Percentiles rank a stretch among this genome's conserved stretches.
phyloP scores from a whole-genome alignment of 2,888 invertebrate species.

The Syrista parreyssii region DNA sequence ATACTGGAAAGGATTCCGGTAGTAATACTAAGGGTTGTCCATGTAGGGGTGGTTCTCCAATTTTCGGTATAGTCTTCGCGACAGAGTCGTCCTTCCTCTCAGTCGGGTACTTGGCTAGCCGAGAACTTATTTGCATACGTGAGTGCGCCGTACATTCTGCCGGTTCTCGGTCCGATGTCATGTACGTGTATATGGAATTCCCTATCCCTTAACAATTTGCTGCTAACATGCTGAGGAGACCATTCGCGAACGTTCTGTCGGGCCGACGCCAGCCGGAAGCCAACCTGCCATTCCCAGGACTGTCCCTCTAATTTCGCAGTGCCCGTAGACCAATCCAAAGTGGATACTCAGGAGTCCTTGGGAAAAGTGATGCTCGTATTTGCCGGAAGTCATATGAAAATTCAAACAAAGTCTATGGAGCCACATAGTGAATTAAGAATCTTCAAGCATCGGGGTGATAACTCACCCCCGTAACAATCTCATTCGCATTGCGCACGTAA shows the following conservation, averaged over 20 bases:
- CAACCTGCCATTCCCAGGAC: background rate
- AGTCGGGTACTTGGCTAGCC: slow-evolving; percentile 15
- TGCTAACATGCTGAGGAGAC: slow-evolving; percentile 51
- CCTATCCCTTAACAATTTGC: slow-evolving; percentile 63
- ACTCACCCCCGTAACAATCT: background rate
- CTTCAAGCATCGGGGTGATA: background rate
- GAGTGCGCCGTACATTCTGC: slow-evolving; percentile 34
- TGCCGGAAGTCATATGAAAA: background rate
- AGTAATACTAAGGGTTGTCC: background rate
- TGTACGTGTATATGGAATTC: slow-evolving; percentile 51
- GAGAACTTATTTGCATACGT: slow-evolving; percentile 54
- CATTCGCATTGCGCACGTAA: background rate
- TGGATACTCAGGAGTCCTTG: background rate
- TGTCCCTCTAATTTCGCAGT: background rate
- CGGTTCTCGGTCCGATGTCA: slow-evolving; percentile 35
- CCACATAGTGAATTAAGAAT: background rate
- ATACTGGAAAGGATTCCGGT: background rate
- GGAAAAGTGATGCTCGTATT: background rate
- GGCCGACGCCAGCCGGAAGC: background rate
- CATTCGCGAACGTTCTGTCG: slow-evolving; percentile 20
- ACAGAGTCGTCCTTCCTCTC: background rate
- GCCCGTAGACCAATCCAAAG: background rate
- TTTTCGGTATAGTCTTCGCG: slow-evolving; percentile 6
- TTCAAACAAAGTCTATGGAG: background rate
- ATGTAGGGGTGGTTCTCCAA: background rate